These are phyloP conservation scores for Maylandia zebra DNA, from an alignment of 2,113 vertebrate species.

Conservation along the genomic window DNA sequence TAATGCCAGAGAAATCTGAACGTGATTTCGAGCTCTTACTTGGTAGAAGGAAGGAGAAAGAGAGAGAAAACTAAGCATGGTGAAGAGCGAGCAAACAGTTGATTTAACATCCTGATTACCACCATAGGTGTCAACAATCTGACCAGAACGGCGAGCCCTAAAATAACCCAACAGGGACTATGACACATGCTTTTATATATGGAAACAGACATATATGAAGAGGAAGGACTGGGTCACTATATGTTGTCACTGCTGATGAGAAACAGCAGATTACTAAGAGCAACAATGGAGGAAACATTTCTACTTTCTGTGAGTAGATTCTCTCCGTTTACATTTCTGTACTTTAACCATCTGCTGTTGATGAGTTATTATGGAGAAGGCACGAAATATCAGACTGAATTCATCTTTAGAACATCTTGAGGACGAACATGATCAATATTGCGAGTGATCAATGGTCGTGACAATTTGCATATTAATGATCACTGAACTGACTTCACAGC, in stretches of 20 bases:
- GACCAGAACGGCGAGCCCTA: rapidly evolving
- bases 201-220: background rate
- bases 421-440: background rate
- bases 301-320: background rate
- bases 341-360: background rate
- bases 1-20: background rate
- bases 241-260: background rate
- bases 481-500: background rate
- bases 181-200: background rate
- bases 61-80: background rate
- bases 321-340: background rate
- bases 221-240: background rate
- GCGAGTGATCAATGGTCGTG: rapidly evolving
- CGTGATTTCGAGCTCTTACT: rapidly evolving
- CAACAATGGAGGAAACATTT: background rate
- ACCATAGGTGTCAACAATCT: background rate
- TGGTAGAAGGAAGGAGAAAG: background rate
- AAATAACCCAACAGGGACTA: background rate
- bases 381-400: background rate
- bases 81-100: rapidly evolving
- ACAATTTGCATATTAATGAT: background rate
- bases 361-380: background rate
- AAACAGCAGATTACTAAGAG: background rate
- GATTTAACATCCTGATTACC: background rate
- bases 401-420: background rate